Evolutionary conservation across 2,797 vertebrate species (phyloP), one percentile per base, ranked within the genome.

Genomic region (Microctenopoma lineatum): DNA sequence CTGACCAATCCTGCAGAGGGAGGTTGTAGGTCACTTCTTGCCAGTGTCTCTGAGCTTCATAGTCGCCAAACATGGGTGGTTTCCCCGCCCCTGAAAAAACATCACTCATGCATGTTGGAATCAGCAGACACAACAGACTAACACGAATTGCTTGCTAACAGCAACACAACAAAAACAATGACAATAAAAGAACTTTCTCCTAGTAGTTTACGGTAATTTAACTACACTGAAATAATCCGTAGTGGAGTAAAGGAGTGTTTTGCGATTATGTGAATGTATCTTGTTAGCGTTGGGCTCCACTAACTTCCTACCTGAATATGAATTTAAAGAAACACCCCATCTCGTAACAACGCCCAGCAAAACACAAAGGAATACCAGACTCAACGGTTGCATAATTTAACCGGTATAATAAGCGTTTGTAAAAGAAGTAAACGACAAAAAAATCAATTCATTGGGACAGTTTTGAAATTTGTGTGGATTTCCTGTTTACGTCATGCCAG

Each of bases 11-110:
- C 50, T 94, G 92, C 73, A 94, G 25, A 2, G 97, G 98, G 56
- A 99, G 92, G 84, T 97, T 98, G 82, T 95, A 94, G 42, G 98
- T 98, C 67, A 99, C 91, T 92, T 99, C 98, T 85, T 99, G 98
- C 98, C 98, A 99, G 87, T 99, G 98, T 61, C 98, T 95, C 84
- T 99, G 98, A 68, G 98, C 98, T 93, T 99, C 98, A 77, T 99
- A 99, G 87, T 99, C 98, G n/a, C 98, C 98, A 83, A 96, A 99
- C 95, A 98, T 94, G 2, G 97, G 97, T 29, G 96, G 89, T 77
- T 96, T 98, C 60, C 95, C 95, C 78, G 96, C 96, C 75, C 98
- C 98, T 99, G 75, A 16, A 82, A 50, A 41, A 41, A 63, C 58
- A 75, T 0, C n/a, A 72, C 16, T 59, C 5, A 47, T 63, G 45